Evolutionary conservation across 2,113 vertebrate species (phyloP).

Genomic region (Argyrosomus japonicus): DNA sequence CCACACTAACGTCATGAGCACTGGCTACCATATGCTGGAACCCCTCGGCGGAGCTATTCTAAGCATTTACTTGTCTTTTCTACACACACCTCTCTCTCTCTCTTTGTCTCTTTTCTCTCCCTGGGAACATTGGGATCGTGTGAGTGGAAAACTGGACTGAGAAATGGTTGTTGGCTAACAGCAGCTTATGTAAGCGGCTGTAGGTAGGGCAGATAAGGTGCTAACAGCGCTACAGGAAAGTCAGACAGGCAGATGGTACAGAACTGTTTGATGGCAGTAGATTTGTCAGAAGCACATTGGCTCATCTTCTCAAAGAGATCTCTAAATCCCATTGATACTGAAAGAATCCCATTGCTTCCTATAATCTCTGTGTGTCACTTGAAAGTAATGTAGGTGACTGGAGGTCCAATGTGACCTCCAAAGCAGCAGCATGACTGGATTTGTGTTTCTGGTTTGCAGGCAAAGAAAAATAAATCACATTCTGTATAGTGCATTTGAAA

Average conservation of each 20-base stretch:
- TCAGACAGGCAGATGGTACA: conserved; percentile 62
- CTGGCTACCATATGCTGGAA: conserved; percentile 55
- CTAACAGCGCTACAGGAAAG: conserved; percentile 34
- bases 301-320: conserved; percentile 50
- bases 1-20: conserved; percentile 37
- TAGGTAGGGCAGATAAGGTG: conserved; percentile 69
- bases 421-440: conserved; percentile 53
- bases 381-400: conserved; percentile 16
- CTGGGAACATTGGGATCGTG: conserved; percentile 41
- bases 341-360: conserved; percentile 39
- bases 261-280: conserved; percentile 20
- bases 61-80: conserved; percentile 12
- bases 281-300: conserved; percentile 46
- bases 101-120: conserved; percentile 18
- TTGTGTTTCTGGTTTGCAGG: conserved; percentile 33
- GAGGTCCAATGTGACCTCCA: conserved; percentile 24
- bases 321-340: conserved; percentile 48
- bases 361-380: conserved; percentile 49
- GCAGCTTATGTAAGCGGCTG: conserved; percentile 67
- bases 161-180: conserved; percentile 55
- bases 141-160: conserved; percentile 45
- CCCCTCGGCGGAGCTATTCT: conserved; percentile 55
- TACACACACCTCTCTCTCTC: not conserved
- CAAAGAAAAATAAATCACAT: conserved; percentile 25
- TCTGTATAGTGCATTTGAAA: conserved; percentile 12